These are phyloP conservation scores for Macaca mulatta DNA, from an alignment of 2,113 vertebrate genomes.

Conservation along the genomic window DNA sequence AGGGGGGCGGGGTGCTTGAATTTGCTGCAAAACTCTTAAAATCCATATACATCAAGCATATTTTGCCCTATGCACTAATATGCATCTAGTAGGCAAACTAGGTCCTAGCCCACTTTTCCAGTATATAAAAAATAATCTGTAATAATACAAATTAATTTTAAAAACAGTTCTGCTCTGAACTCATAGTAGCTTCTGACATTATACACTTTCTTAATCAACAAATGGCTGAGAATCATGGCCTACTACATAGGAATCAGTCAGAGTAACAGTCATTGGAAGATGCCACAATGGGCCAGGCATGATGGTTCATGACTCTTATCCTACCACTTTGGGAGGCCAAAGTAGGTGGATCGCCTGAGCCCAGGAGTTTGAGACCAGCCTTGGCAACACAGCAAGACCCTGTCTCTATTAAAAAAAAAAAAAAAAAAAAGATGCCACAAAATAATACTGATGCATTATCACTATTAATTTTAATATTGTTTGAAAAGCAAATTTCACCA, in stretches of 20 bases:
- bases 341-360: too few species aligned
- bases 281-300: not conserved
- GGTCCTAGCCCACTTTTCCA: slow-evolving; percentile 10
- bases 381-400: too few species aligned
- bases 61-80: too few species aligned
- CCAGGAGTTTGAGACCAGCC: too few species aligned
- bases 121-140: not conserved
- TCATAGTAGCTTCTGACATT: not conserved
- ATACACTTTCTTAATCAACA: not conserved
- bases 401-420: too few species aligned
- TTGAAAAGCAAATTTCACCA: slow-evolving; percentile 45
- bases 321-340: not conserved
- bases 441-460: not conserved
- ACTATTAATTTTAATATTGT: not conserved
- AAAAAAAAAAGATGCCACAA: too few species aligned
- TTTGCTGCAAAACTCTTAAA: slow-evolving; percentile 37
- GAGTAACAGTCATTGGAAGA: not conserved
- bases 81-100: not conserved
- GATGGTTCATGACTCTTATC: not conserved
- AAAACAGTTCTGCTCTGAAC: slow-evolving; percentile 26
- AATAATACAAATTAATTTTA: slow-evolving; percentile 34
- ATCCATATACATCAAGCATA: not conserved
- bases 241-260: not conserved
- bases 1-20: not conserved
- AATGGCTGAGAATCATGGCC: not conserved